Percentiles rank a stretch among this genome's conserved stretches.
Conservation (phyloP, 2,797 vertebrate genomes). For the Platalea minor region DNA sequence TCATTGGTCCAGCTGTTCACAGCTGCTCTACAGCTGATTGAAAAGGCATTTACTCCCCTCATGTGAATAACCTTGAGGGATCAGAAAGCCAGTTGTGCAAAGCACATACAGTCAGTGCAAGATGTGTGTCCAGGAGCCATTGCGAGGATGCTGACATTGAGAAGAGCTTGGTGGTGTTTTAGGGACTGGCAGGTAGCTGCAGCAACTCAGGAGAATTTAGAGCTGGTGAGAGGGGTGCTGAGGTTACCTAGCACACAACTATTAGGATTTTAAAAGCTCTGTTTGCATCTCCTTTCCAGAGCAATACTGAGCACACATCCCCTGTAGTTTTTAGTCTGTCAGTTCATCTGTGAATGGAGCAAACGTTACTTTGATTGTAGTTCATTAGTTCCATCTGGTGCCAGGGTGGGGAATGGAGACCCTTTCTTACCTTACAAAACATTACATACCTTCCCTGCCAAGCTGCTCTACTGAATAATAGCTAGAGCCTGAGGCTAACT, state of each 20-base stretch:
- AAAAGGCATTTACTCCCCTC: neutral
- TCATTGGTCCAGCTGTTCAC: neutral
- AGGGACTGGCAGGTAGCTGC: neutral
- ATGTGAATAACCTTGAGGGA: conserved; percentile 8
- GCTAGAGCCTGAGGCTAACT: neutral
- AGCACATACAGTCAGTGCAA: neutral
- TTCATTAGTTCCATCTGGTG: conserved; percentile 25
- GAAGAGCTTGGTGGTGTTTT: neutral
- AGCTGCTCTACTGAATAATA: neutral
- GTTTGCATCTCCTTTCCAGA: neutral
- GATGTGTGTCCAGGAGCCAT: neutral
- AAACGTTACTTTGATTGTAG: conserved; percentile 24
- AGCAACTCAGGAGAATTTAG: neutral
- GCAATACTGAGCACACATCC: neutral
- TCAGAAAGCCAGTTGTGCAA: neutral
- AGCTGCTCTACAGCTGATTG: neutral
- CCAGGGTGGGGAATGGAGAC: neutral
- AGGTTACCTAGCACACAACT: neutral
- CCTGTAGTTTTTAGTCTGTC: neutral
- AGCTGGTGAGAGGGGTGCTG: neutral
- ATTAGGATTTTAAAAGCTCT: neutral
- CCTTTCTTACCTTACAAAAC: conserved; percentile 11
- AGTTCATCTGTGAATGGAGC: neutral
- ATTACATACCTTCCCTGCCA: conserved; percentile 3
- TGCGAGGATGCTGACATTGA: neutral